Evolutionary conservation across 1,140 invertebrate species (phyloP).

Genomic region (Mercenaria mercenaria): DNA sequence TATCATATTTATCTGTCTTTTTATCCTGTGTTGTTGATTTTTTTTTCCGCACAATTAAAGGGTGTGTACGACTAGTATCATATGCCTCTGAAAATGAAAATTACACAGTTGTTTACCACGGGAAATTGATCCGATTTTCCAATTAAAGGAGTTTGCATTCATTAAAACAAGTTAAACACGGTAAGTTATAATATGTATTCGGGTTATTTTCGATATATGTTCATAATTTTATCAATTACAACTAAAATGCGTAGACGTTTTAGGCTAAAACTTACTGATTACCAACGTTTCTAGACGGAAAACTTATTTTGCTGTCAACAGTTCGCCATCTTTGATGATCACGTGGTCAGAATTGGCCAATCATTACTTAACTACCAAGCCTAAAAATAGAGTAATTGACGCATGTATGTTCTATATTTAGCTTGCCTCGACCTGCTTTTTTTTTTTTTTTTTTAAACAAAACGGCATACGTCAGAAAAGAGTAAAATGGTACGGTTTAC

Average conservation of each 20-base stretch:
- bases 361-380: not conserved
- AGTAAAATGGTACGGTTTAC: not conserved
- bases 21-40: too few relatives aligned
- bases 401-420: conserved; percentile 46
- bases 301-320: conserved; percentile 37
- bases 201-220: not conserved
- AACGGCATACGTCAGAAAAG: not conserved
- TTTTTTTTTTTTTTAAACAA: too few relatives aligned
- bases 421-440: conserved; percentile 31
- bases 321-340: conserved; percentile 45
- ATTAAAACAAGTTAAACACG: not conserved
- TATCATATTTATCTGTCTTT: too few relatives aligned
- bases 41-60: too few relatives aligned
- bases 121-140: not conserved
- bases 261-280: not conserved
- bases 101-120: conserved; percentile 23
- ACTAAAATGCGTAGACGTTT: not conserved
- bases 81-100: too few relatives aligned
- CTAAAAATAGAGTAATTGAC: conserved; percentile 34
- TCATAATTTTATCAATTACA: not conserved
- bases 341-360: conserved; percentile 9
- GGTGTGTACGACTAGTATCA: too few relatives aligned
- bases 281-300: conserved; percentile 9
- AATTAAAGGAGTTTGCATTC: not conserved
- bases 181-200: not conserved